phyloP scores from a whole-genome alignment of 2,888 invertebrate species.

The Smittia aterrima region DNA sequence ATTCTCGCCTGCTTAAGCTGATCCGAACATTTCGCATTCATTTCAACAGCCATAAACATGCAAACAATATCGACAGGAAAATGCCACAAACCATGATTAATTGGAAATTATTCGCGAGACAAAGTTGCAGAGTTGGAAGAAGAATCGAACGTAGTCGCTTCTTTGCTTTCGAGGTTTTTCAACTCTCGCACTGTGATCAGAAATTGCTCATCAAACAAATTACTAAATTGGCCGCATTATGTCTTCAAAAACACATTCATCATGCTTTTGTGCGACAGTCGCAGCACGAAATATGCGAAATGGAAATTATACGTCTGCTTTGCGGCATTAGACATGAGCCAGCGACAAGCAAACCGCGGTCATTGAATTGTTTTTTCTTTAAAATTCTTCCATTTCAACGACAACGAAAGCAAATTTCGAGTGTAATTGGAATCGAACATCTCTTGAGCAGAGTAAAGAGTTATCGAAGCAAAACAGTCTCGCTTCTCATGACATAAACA shows the following conservation, averaged over 20 bases:
- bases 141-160: not conserved
- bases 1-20: not conserved
- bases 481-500: not conserved
- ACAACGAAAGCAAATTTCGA: too few relatives aligned
- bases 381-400: too few relatives aligned
- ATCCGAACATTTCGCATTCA: not conserved
- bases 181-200: not conserved
- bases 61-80: not conserved
- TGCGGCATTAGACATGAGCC: not conserved
- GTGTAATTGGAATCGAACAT: too few relatives aligned
- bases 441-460: too few relatives aligned
- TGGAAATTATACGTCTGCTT: not conserved
- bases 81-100: conserved; percentile 41
- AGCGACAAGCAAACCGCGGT: not conserved
- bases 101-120: conserved; percentile 37
- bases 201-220: not conserved
- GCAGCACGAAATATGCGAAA: not conserved
- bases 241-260: too few relatives aligned
- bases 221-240: too few relatives aligned
- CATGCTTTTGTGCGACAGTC: not conserved
- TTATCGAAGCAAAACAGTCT: too few relatives aligned
- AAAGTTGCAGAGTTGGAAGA: conserved; percentile 32
- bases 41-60: not conserved
- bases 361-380: too few relatives aligned
- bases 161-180: not conserved